Percentiles rank a stretch among this genome's conserved stretches.
These are phyloP conservation scores for Galleria mellonella DNA, from an alignment of 1,140 invertebrate species.

Conservation along the genomic window DNA sequence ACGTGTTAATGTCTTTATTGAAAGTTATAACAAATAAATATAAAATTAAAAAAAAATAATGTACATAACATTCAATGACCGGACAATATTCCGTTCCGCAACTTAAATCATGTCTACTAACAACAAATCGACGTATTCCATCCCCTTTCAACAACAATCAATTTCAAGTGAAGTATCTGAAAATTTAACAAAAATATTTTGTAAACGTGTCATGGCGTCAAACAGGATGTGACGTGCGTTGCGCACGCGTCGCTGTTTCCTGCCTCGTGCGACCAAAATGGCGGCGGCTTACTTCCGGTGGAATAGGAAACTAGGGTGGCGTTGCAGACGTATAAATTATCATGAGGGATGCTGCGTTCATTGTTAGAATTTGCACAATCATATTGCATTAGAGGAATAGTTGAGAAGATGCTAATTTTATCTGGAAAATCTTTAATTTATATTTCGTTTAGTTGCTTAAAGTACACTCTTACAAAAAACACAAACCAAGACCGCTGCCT, in stretches of 20 bases:
- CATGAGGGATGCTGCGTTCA: constrained; percentile 26
- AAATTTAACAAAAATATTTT: constrained; percentile 49
- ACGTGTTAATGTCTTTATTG: too few relatives aligned
- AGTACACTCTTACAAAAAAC: too few relatives aligned
- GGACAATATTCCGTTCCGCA: too few relatives aligned
- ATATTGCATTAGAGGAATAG: constrained; percentile 13
- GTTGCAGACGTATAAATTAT: constrained; percentile 47
- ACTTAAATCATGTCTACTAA: constrained; percentile 1
- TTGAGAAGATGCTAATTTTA: constrained; percentile 3
- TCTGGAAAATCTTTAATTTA: background rate
- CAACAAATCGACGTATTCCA: constrained; percentile 8
- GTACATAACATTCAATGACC: too few relatives aligned
- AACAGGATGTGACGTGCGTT: constrained; percentile 51
- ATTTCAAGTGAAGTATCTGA: constrained; percentile 14
- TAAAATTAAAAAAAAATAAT: too few relatives aligned
- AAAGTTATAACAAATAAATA: too few relatives aligned
- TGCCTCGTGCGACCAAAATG: constrained; percentile 59
- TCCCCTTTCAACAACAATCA: background rate
- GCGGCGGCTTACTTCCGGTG: constrained; percentile 40
- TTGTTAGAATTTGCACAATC: constrained; percentile 42
- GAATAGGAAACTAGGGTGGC: constrained; percentile 26
- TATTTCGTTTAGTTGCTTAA: too few relatives aligned
- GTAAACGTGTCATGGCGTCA: constrained; percentile 34
- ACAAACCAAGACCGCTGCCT: too few relatives aligned
- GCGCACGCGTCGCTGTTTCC: constrained; percentile 50